Conservation (phyloP, 2,113 vertebrate species). For the Bufo gargarizans region DNA sequence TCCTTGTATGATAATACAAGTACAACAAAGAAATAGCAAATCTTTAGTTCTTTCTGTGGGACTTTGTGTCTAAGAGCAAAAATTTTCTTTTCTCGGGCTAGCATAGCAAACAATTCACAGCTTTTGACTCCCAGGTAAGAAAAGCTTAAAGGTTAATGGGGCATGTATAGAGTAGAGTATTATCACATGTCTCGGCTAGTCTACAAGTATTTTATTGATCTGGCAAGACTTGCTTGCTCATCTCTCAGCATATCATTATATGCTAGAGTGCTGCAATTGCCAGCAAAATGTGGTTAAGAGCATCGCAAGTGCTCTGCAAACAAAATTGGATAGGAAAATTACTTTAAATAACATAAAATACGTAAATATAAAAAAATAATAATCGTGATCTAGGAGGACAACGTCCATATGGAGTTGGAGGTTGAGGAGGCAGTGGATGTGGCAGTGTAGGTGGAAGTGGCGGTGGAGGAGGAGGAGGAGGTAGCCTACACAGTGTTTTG, state of each 20-base stretch:
- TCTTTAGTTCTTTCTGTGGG: conserved; percentile 13
- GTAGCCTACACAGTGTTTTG: too few species aligned
- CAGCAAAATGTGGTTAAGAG: too few species aligned
- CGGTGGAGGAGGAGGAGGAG: too few species aligned
- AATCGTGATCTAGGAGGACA: too few species aligned
- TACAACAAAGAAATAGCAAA: conserved; percentile 28
- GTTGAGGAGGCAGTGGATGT: too few species aligned
- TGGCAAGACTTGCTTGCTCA: conserved; percentile 21
- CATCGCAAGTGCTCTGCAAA: too few species aligned
- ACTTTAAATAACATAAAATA: too few species aligned
- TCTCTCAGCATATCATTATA: conserved; percentile 45
- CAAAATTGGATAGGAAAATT: too few species aligned
- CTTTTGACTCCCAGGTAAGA: conserved; percentile 48
- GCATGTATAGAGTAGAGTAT: conserved; percentile 46
- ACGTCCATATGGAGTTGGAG: too few species aligned
- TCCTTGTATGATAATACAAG: conserved; percentile 31
- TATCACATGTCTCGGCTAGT: conserved; percentile 35
- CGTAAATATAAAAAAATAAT: too few species aligned
- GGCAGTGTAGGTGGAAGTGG: too few species aligned
- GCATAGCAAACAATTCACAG: conserved; percentile 39
- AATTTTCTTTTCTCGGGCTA: conserved; percentile 9
- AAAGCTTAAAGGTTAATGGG: conserved; percentile 52
- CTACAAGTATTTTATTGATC: conserved; percentile 56
- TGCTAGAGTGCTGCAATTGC: too few species aligned
- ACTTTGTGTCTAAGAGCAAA: conserved; percentile 3